Conservation (phyloP, 1,140 invertebrate genomes). For the Leptestheria dahalacensis region DNA sequence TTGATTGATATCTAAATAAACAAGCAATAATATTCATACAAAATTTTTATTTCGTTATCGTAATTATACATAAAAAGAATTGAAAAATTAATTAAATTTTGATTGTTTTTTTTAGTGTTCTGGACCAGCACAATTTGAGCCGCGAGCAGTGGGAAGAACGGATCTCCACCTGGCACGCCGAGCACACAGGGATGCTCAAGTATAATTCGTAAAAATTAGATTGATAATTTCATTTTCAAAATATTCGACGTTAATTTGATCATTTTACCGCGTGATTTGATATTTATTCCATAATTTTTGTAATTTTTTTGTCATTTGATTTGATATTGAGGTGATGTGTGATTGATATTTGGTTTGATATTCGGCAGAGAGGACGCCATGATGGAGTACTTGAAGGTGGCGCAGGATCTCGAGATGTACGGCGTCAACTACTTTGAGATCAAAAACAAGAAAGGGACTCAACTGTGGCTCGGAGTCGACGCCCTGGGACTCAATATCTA, state of each 20-base stretch:
- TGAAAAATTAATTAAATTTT: not conserved
- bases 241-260: not conserved
- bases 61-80: not conserved
- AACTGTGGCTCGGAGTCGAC: conserved; percentile 54
- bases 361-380: conserved; percentile 52
- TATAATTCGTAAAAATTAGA: not conserved
- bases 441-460: conserved; percentile 57
- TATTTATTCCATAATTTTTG: no score
- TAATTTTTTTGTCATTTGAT: no score
- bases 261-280: no score
- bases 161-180: conserved; percentile 88
- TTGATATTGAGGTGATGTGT: no score
- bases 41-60: no score
- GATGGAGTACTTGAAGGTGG: conserved; percentile 62
- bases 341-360: no score
- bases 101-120: conserved; percentile 37
- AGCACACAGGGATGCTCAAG: conserved; percentile 78
- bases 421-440: conserved; percentile 65
- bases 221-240: not conserved
- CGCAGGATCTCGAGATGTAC: conserved; percentile 61
- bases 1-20: no score
- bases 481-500: conserved; percentile 62
- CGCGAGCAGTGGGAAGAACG: conserved; percentile 96
- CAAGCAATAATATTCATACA: no score
- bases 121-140: conserved; percentile 90